phyloP scores from a whole-genome alignment of 2,888 invertebrate species.

The Diarsia rubi region DNA sequence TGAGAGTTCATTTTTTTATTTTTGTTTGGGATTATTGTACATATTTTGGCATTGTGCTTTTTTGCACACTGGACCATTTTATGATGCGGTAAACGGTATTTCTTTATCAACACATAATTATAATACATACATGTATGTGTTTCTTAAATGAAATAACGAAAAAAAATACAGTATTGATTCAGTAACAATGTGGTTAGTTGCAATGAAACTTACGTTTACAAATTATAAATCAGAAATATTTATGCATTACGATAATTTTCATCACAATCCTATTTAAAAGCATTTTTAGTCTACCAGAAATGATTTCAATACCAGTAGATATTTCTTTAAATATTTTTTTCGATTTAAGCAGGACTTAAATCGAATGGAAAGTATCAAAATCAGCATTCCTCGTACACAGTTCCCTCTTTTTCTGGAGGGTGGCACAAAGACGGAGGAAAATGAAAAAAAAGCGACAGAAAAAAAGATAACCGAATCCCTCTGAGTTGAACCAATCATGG shows the following conservation, averaged over 20 bases:
- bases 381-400: constrained; percentile 57
- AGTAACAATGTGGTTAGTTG: not conserved
- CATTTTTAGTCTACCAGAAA: not conserved
- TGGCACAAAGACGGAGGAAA: constrained; percentile 86
- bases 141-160: not conserved
- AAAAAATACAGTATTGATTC: not conserved
- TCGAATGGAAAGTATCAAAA: constrained; percentile 77
- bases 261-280: not conserved
- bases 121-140: not conserved
- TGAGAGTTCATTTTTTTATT: constrained; percentile 21
- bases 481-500: constrained; percentile 85
- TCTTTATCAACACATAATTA: not conserved
- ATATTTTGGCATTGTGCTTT: not conserved
- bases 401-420: constrained; percentile 88
- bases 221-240: not conserved
- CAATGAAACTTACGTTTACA: not conserved
- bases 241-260: not conserved
- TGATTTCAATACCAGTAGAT: not conserved
- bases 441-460: constrained; percentile 83
- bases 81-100: not conserved
- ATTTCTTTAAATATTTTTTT: not conserved
- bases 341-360: no score
- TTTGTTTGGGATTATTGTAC: not conserved
- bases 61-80: not conserved
- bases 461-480: constrained; percentile 84